Percentiles rank a stretch among this genome's conserved stretches.
Evolutionary conservation across 2,113 vertebrate genomes (phyloP).

Genomic region (Malurus melanocephalus): DNA sequence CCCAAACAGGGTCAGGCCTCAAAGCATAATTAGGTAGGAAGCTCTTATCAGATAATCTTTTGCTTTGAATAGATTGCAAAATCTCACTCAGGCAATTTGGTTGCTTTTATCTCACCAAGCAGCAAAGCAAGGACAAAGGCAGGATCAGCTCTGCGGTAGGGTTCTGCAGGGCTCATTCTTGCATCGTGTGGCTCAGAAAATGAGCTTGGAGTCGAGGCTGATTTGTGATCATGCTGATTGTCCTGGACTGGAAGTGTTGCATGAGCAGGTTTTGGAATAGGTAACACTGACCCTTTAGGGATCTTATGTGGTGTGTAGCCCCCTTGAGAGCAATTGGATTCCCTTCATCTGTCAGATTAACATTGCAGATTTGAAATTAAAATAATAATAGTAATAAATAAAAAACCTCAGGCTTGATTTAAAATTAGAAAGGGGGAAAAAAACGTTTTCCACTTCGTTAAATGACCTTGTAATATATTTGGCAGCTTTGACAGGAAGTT

Average conservation of each 20-base stretch:
- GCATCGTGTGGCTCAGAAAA: not conserved
- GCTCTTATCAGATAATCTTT: conserved; percentile 34
- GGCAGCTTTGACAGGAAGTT: conserved; percentile 27
- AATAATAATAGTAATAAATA: not conserved
- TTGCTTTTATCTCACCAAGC: conserved; percentile 5
- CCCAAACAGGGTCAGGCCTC: not conserved
- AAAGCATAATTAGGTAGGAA: conserved; percentile 37
- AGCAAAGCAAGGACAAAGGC: conserved; percentile 53
- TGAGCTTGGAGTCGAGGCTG: not conserved
- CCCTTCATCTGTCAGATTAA: conserved; percentile 22
- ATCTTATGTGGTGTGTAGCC: not conserved
- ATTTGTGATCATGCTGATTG: not conserved
- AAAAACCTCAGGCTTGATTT: not conserved
- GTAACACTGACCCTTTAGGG: not conserved
- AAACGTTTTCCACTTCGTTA: not conserved
- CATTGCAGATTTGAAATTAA: not conserved
- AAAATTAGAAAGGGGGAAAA: not conserved
- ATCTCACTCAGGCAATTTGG: conserved; percentile 10
- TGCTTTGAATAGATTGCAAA: not conserved
- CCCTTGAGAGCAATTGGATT: not conserved
- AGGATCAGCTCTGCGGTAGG: not conserved
- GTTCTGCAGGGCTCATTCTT: conserved; percentile 6
- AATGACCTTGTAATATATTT: conserved; percentile 5
- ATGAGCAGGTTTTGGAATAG: conserved; percentile 8
- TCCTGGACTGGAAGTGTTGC: not conserved